A percentile compares a stretch with the other conserved stretches of the same genome.
Evolutionary conservation across 2,797 vertebrate genomes (phyloP).

Genomic region (Micropoecilia bifurca): DNA sequence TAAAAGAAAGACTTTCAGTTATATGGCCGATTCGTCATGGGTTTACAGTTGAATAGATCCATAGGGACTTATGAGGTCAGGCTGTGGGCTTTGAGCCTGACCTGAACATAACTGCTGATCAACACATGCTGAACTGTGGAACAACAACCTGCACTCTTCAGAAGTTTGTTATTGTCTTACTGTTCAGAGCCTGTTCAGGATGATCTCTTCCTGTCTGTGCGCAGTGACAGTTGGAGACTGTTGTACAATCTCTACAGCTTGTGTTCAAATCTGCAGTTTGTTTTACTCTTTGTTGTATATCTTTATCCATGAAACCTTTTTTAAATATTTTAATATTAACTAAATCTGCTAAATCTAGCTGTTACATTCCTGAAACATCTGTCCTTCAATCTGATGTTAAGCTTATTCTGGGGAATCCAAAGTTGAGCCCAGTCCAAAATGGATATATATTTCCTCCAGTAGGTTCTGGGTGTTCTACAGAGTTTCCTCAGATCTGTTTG

Average conservation of each 20-base stretch:
- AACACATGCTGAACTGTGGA: background rate
- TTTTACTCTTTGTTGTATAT: background rate
- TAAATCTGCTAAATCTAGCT: background rate
- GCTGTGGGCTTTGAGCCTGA: background rate
- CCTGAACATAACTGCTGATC: background rate
- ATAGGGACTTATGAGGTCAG: background rate
- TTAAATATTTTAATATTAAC: background rate
- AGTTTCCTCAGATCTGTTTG: background rate
- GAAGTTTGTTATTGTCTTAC: background rate
- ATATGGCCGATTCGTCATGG: background rate
- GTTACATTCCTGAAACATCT: background rate
- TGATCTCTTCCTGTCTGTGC: background rate
- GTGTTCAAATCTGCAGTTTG: background rate
- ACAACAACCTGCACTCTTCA: slow-evolving; percentile 3
- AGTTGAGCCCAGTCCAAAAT: background rate
- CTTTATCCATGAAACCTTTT: background rate
- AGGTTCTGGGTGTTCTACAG: background rate
- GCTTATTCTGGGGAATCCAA: background rate
- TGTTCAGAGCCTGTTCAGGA: slow-evolving; percentile 4
- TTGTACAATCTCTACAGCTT: background rate
- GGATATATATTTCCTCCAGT: background rate
- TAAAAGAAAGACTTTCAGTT: background rate
- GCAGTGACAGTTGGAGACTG: background rate
- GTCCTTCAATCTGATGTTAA: background rate
- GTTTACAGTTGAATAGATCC: background rate